phyloP scores from a whole-genome alignment of 2,888 invertebrate genomes.

The Cryptocephalus moraei region DNA sequence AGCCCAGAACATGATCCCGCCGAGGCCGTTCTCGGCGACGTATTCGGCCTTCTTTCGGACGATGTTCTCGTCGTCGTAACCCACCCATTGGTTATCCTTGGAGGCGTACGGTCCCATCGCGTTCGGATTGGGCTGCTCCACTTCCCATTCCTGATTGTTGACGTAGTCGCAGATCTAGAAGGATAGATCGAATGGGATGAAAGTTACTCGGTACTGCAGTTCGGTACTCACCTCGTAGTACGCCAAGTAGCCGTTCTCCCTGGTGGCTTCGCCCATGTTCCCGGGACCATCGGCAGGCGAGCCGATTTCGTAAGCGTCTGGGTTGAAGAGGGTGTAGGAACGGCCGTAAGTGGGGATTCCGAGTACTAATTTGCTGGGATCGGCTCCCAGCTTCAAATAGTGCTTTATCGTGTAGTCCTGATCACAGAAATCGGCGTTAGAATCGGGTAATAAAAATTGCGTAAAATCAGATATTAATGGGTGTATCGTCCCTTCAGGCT shows the following conservation, averaged over 20 bases:
- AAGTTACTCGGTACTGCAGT: neutral
- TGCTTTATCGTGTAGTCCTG: conserved; percentile 80
- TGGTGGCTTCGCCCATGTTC: conserved; percentile 80
- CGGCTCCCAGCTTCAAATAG: conserved; percentile 70
- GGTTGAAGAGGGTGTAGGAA: conserved; percentile 80
- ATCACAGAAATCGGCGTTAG: conserved; percentile 12
- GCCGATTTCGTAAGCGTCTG: conserved; percentile 76
- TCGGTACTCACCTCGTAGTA: conserved; percentile 68
- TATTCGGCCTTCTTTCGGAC: conserved; percentile 76
- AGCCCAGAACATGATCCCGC: conserved; percentile 90
- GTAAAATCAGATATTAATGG: too few species aligned
- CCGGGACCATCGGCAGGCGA: conserved; percentile 86
- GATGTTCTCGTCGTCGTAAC: conserved; percentile 80
- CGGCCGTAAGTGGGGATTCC: conserved; percentile 87
- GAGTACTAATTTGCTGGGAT: conserved; percentile 67
- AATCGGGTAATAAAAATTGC: too few species aligned
- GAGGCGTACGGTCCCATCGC: conserved; percentile 87
- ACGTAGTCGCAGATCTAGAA: conserved; percentile 75
- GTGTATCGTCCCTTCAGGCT: too few species aligned
- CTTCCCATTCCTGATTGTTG: conserved; percentile 67
- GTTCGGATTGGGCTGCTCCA: conserved; percentile 67
- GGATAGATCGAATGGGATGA: neutral
- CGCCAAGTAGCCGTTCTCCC: conserved; percentile 86
- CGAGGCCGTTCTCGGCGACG: conserved; percentile 72
- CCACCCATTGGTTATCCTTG: conserved; percentile 85